phyloP scores from a whole-genome alignment of 2,888 invertebrate genomes.

The Endotricha flammealis region DNA sequence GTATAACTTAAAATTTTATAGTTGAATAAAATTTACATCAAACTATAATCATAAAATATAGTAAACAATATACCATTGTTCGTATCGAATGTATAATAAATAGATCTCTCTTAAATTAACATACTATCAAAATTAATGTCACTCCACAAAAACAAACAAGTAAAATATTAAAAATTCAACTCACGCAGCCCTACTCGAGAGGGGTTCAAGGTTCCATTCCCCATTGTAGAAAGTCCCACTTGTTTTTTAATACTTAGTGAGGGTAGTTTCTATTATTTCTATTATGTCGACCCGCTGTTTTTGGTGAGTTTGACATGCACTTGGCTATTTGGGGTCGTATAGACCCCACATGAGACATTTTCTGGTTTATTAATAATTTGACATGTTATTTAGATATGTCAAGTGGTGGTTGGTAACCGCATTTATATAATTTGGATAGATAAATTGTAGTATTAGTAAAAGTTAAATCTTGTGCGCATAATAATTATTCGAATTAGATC shows the following conservation, averaged over 20 bases:
- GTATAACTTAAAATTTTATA: no score
- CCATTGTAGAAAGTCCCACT: conserved; percentile 66
- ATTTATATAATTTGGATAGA: no score
- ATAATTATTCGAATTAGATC: no score
- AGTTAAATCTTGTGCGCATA: no score
- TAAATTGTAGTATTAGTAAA: no score
- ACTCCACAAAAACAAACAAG: conserved; percentile 30
- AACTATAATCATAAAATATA: background rate
- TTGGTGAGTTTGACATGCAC: conserved; percentile 68
- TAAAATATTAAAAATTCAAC: conserved; percentile 48
- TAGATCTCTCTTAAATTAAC: background rate
- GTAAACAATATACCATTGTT: conserved; percentile 2
- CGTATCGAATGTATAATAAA: no score
- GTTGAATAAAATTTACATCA: background rate
- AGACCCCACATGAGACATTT: conserved; percentile 33
- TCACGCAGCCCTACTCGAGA: conserved; percentile 67
- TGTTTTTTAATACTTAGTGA: conserved; percentile 64
- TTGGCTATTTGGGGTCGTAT: conserved; percentile 25
- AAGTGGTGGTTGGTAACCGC: conserved; percentile 28
- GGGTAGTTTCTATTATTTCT: conserved; percentile 73
- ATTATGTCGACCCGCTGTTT: conserved; percentile 61
- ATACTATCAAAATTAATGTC: conserved; percentile 11
- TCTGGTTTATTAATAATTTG: conserved; percentile 50
- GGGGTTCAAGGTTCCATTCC: conserved; percentile 59
- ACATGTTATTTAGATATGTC: conserved; percentile 47